Conservation (phyloP, 2,888 invertebrate species). For the Metellina segmentata region DNA sequence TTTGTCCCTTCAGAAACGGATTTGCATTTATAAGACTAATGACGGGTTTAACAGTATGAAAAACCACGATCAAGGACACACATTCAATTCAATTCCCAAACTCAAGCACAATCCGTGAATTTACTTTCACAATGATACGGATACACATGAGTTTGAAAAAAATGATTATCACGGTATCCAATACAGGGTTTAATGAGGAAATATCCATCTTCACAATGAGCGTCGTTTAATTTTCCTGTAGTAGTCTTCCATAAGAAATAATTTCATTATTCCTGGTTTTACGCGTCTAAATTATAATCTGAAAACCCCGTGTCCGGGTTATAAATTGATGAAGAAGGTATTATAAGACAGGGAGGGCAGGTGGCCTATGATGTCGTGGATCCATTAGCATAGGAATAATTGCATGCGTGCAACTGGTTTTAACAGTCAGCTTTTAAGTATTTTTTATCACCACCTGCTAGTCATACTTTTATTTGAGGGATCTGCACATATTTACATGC, state of each 20-base stretch:
- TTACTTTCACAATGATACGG: too few species aligned
- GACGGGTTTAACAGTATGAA: too few species aligned
- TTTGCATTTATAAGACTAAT: too few species aligned
- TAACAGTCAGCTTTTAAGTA: slow-evolving; percentile 20
- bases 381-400: slow-evolving; percentile 70
- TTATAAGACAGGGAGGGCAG: slow-evolving; percentile 53
- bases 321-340: slow-evolving; percentile 63
- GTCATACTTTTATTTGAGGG: slow-evolving; percentile 28
- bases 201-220: slow-evolving; percentile 20
- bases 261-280: slow-evolving; percentile 44
- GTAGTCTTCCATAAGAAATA: slow-evolving; percentile 39
- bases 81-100: too few species aligned
- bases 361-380: slow-evolving; percentile 60
- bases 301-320: slow-evolving; percentile 64
- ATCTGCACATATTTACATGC: background rate
- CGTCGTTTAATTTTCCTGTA: slow-evolving; percentile 4
- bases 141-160: too few species aligned
- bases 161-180: slow-evolving; percentile 32
- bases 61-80: too few species aligned
- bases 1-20: too few species aligned
- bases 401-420: slow-evolving; percentile 63
- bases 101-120: too few species aligned
- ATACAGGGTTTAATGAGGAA: slow-evolving; percentile 31
- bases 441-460: slow-evolving; percentile 48
- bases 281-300: slow-evolving; percentile 13